Evolutionary conservation across 2,888 invertebrate genomes (phyloP), one percentile per base, ranked within the genome.

Genomic region (Linnaemya vulpina): DNA sequence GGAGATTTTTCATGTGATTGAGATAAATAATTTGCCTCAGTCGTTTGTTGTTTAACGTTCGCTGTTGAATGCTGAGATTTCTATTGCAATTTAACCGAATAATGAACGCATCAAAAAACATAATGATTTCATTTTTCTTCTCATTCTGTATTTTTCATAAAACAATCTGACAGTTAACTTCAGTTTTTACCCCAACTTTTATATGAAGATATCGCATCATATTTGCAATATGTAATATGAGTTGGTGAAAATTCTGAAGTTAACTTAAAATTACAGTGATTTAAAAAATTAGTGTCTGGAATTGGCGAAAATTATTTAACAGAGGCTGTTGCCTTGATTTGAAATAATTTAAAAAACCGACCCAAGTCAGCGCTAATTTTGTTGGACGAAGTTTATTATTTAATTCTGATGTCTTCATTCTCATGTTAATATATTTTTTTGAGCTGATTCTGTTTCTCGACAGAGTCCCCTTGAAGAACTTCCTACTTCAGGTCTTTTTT

Each of bases 31-130:
- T 83, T 73, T 83, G 78, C 62, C 70, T 74, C 40, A 25, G 71
- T 78, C 87, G 87, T 86, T 85, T 51, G 71, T 70, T 62, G 75
- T 70, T 62, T 86, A 86, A 84, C 55, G 43, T 74, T 67, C 30
- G 67, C 70, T 62, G 67, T 68, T 67, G 46, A 62, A 70, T 68
- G 20, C 22, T 62, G 17, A 58, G 78, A 74, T 73, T 80, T 74
- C 73, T 84, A 83, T 82, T 86, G 88, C 89, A 88, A 89, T 90
- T 90, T 91, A 91, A 91, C 89, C 90, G 90, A 91, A 91, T 91
- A 91, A 91, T 90, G 89, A 90, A 90, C 90, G 90, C 91, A 90
- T 91, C 91, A 90, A 89, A 88, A 90, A 90, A 89, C 90, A 90
- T 85, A 85, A 89, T 89, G 90, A 89, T 89, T 83, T 65, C 82